These are phyloP conservation scores for Cephus rjabovi DNA, from an alignment of 2,888 invertebrate genomes.

Conservation along the genomic window DNA sequence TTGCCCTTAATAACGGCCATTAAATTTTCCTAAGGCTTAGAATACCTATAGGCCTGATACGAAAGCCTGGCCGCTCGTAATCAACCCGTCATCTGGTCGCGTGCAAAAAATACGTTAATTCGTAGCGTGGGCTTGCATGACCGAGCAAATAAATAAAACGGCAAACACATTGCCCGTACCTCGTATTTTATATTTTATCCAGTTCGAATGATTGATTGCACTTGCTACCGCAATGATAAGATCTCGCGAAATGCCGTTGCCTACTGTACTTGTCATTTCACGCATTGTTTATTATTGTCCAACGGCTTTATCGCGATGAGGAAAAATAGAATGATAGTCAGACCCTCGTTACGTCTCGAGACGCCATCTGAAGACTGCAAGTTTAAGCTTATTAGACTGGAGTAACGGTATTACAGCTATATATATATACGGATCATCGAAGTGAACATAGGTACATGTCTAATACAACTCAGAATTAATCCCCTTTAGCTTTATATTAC, in stretches of 20 bases:
- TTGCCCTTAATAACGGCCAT: slow-evolving; percentile 17
- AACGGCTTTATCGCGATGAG: slow-evolving; percentile 57
- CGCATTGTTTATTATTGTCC: slow-evolving; percentile 65
- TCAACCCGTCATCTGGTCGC: slow-evolving; percentile 57
- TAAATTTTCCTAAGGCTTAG: slow-evolving; percentile 21
- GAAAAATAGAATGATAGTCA: slow-evolving; percentile 12
- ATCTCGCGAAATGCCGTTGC: slow-evolving; percentile 60
- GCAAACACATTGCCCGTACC: slow-evolving; percentile 50
- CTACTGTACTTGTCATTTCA: slow-evolving; percentile 60
- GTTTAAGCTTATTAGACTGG: not conserved
- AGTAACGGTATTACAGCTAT: not conserved
- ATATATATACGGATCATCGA: not conserved
- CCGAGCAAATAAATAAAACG: slow-evolving; percentile 63
- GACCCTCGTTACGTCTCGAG: not conserved
- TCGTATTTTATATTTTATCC: slow-evolving; percentile 65
- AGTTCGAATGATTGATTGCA: slow-evolving; percentile 62
- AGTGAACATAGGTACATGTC: not conserved
- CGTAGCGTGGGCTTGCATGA: slow-evolving; percentile 56
- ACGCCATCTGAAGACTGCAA: not conserved
- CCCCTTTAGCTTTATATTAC: not conserved
- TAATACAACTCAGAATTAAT: not conserved
- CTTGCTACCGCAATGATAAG: slow-evolving; percentile 49
- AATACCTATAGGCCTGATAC: slow-evolving; percentile 2
- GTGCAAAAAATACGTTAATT: slow-evolving; percentile 64
- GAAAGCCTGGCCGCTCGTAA: slow-evolving; percentile 35